Percentiles rank a stretch among this genome's conserved stretches.
Conservation (phyloP, 1,140 invertebrate species). For the Diachasma alloeum region DNA sequence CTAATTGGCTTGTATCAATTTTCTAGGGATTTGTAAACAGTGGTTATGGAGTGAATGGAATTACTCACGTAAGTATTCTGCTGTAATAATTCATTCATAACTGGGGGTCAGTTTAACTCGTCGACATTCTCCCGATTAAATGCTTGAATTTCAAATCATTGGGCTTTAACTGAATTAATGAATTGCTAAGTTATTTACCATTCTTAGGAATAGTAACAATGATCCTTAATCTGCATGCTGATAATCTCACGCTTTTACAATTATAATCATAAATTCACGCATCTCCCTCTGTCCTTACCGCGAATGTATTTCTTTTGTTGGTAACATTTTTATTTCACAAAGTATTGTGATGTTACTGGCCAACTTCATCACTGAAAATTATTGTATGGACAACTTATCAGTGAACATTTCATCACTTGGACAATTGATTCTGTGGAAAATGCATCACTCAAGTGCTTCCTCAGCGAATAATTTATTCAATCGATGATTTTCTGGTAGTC, state of each 20-base stretch:
- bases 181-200: neutral
- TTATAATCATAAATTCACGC: too few relatives aligned
- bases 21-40: slow-evolving; percentile 94
- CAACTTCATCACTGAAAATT: too few relatives aligned
- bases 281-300: too few relatives aligned
- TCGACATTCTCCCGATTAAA: neutral
- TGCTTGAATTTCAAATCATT: neutral
- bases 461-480: too few relatives aligned
- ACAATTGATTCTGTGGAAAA: too few relatives aligned
- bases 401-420: too few relatives aligned
- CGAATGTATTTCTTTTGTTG: too few relatives aligned
- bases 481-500: too few relatives aligned
- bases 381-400: too few relatives aligned
- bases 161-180: neutral
- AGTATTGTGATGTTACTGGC: too few relatives aligned
- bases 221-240: slow-evolving; percentile 4
- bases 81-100: slow-evolving; percentile 3
- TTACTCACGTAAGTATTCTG: slow-evolving; percentile 83
- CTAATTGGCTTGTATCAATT: slow-evolving; percentile 40
- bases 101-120: neutral
- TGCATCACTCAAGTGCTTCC: too few relatives aligned
- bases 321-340: too few relatives aligned
- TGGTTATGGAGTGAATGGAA: slow-evolving; percentile 95
- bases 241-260: neutral
- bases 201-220: neutral